Percentiles rank a stretch among this genome's conserved stretches.
Conservation (phyloP, 1,140 invertebrate species). For the Micrasema minimum region DNA sequence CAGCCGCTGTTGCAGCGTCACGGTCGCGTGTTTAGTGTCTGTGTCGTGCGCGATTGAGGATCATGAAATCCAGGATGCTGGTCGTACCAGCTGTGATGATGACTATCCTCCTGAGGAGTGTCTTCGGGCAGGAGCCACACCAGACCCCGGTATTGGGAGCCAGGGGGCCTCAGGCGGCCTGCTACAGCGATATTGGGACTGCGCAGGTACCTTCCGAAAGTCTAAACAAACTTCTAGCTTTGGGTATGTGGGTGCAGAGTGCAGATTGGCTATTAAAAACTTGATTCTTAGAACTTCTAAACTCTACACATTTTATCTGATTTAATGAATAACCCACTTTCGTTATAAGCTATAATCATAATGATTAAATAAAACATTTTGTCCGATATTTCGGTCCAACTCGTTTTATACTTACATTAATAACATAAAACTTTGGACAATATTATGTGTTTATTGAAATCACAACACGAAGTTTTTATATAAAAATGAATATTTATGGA, state of each 20-base stretch:
- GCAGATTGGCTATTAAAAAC: constrained; percentile 58
- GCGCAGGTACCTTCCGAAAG: constrained; percentile 59
- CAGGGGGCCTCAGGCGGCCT: constrained; percentile 59
- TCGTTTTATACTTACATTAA: background rate
- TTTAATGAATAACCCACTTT: background rate
- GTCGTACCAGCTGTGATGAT: constrained; percentile 10
- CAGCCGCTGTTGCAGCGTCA: constrained; percentile 3
- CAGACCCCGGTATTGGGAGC: constrained; percentile 54
- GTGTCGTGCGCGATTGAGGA: background rate
- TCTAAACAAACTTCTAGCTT: constrained; percentile 56
- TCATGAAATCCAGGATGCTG: constrained; percentile 22
- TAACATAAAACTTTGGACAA: background rate
- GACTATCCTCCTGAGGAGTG: constrained; percentile 49
- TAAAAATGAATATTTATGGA: too few species aligned
- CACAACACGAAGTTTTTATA: too few species aligned
- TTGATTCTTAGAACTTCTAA: constrained; percentile 22
- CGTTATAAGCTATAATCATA: background rate
- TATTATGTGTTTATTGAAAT: too few species aligned
- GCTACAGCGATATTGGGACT: constrained; percentile 59
- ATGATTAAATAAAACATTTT: background rate
- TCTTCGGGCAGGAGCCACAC: constrained; percentile 58
- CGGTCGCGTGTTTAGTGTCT: constrained; percentile 13
- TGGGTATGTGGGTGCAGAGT: constrained; percentile 49
- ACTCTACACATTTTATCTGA: background rate
- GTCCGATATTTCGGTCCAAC: background rate